Evolutionary conservation across 2,113 vertebrate genomes (phyloP), one percentile per base, ranked within the genome.

Genomic region (Hemicordylus capensis): DNA sequence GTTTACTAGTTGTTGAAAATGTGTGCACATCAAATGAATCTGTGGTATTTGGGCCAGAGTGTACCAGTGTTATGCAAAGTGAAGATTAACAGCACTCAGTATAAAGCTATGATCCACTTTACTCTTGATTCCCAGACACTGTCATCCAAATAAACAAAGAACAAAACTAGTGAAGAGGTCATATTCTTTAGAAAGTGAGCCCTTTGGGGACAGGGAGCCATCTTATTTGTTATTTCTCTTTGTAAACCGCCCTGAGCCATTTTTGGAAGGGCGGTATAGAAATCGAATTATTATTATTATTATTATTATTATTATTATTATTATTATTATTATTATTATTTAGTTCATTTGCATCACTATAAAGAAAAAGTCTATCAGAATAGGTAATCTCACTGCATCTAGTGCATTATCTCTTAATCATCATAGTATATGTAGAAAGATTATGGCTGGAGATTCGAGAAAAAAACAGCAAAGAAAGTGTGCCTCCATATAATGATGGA

Each of bases 31-130:
- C 85, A 94, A 91, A 86, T 90, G 92, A 94, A 85, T 91, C 87
- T 91, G 81, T 92, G 90, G 90, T 91, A 94, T 95, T 93, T 95
- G 91, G 93, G 93, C 92, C 89, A 84, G 92, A 94, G 92, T 89
- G 88, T 91, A 90, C 90, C 87, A 89, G 89, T 80, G 87, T 94
- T 96, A 92, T 93, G 90, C 89, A 95, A 90, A 94, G 28, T 73
- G 56, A 92, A 90, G 85, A 94, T 91, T 92, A 93, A 85, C 88
- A 90, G 86, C 80, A 83, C 69, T 81, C 70, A 72, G 0, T 85
- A 90, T 93, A 89, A 93, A 87, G 88, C 89, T 82, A 75, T 0
- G 79, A 91, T 92, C 88, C 85, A 91, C 81, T 94, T 93, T 83
- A 85, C 78, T 93, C 80, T 91, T 90, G 90, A 91, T 92, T 94